Percentiles rank a stretch among this genome's conserved stretches.
phyloP scores from a whole-genome alignment of 2,113 vertebrate species.

The Narcine bancroftii region DNA sequence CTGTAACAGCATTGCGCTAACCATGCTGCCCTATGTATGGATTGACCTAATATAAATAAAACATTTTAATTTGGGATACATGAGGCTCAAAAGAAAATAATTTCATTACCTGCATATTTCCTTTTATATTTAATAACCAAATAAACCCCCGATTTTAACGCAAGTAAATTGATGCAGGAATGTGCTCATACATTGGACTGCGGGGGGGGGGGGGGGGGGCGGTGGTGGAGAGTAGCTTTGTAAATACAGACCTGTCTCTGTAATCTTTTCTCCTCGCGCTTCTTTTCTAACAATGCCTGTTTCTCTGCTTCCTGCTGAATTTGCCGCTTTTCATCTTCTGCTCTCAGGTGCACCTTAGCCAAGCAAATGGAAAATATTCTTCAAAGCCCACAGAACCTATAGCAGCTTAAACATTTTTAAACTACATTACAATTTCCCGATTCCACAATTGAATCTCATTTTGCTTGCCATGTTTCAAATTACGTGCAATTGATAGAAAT shows the following conservation, averaged over 20 bases:
- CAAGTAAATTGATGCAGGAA: too few species aligned
- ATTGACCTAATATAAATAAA: not conserved
- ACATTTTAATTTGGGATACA: not conserved
- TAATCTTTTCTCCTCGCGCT: constrained; percentile 64
- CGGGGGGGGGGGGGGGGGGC: too few species aligned
- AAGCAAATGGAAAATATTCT: constrained; percentile 31
- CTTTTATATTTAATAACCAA: not conserved
- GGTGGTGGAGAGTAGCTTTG: not conserved
- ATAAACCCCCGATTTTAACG: not conserved
- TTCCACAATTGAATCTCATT: not conserved
- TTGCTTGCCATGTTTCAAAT: not conserved
- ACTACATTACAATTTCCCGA: not conserved
- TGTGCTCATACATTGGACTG: too few species aligned
- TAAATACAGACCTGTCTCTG: constrained; percentile 63
- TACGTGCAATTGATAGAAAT: not conserved
- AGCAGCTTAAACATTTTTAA: not conserved
- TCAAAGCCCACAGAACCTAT: not conserved
- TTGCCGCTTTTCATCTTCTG: constrained; percentile 65
- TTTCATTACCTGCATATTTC: too few species aligned
- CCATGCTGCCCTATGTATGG: too few species aligned
- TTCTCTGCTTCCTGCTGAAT: constrained; percentile 71
- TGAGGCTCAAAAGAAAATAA: too few species aligned
- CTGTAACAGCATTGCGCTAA: too few species aligned
- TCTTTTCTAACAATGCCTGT: constrained; percentile 55
- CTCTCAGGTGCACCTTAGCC: constrained; percentile 69